phyloP scores from a whole-genome alignment of 2,113 vertebrate genomes.

The Malurus alboscapulatus region DNA sequence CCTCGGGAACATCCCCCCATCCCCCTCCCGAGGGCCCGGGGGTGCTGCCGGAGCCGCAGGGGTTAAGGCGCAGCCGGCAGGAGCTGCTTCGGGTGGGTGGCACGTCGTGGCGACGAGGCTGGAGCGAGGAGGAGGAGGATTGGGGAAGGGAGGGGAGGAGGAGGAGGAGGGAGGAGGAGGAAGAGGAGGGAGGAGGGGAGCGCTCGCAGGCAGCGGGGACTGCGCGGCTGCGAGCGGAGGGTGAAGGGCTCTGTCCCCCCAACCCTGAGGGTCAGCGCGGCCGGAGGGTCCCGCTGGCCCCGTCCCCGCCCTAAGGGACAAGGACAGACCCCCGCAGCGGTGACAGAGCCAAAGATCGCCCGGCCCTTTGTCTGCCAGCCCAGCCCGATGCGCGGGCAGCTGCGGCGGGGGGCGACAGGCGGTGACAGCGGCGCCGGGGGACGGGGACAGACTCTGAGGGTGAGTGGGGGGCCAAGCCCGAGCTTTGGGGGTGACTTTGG shows the following conservation, averaged over 20 bases:
- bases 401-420: background rate
- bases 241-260: background rate
- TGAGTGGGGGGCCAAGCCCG: background rate
- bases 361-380: background rate
- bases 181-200: background rate
- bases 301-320: background rate
- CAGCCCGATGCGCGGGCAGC: conserved; percentile 37
- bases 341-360: background rate
- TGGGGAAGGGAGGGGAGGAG: conserved; percentile 6
- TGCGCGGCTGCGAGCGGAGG: background rate
- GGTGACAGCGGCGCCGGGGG: background rate
- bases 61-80: conserved; percentile 32
- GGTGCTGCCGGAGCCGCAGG: background rate
- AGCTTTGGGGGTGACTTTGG: background rate
- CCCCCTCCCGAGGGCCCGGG: background rate
- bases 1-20: background rate
- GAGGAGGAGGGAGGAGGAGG: background rate
- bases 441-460: conserved; percentile 9
- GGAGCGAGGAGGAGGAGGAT: conserved; percentile 1
- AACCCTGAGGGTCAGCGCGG: background rate
- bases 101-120: conserved; percentile 21
- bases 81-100: conserved; percentile 60
- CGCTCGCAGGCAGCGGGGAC: background rate
- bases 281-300: background rate
- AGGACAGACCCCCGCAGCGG: background rate